phyloP scores from a whole-genome alignment of 2,797 vertebrate species.

The Limosa lapponica region DNA sequence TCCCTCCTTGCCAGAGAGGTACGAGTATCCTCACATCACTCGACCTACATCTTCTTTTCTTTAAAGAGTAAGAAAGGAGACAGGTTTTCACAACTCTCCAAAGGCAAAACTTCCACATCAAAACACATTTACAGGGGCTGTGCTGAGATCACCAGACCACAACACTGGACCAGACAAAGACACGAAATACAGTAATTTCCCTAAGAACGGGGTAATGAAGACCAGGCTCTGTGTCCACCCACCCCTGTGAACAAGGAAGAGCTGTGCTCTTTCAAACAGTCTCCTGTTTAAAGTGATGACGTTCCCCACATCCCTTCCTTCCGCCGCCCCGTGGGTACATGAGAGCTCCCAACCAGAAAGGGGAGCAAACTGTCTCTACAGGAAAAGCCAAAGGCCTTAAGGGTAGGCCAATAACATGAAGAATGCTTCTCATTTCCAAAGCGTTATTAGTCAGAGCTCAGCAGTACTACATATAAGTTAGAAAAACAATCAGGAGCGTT shows the following conservation, averaged over 20 bases:
- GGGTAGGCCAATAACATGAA: background rate
- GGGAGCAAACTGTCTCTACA: background rate
- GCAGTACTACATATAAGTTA: background rate
- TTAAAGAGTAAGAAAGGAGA: background rate
- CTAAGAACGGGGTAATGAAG: constrained; percentile 21
- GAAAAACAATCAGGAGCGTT: background rate
- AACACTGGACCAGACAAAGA: background rate
- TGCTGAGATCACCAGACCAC: constrained; percentile 46
- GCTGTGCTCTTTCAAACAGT: constrained; percentile 17
- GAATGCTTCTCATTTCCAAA: background rate
- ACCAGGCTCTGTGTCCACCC: constrained; percentile 3
- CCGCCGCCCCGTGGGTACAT: background rate
- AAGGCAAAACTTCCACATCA: background rate
- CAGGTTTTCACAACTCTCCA: background rate
- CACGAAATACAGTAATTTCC: constrained; percentile 19
- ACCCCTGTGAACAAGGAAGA: constrained; percentile 22
- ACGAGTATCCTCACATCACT: background rate
- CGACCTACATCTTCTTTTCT: background rate
- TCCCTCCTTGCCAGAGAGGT: background rate
- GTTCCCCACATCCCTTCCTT: background rate
- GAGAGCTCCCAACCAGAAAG: background rate
- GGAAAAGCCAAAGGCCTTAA: background rate
- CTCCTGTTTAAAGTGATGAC: constrained; percentile 8
- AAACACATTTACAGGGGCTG: background rate
- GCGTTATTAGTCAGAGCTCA: background rate